A percentile compares a stretch with the other conserved stretches of the same genome.
phyloP scores from a whole-genome alignment of 2,888 invertebrate species.

The Latheticus oryzae region DNA sequence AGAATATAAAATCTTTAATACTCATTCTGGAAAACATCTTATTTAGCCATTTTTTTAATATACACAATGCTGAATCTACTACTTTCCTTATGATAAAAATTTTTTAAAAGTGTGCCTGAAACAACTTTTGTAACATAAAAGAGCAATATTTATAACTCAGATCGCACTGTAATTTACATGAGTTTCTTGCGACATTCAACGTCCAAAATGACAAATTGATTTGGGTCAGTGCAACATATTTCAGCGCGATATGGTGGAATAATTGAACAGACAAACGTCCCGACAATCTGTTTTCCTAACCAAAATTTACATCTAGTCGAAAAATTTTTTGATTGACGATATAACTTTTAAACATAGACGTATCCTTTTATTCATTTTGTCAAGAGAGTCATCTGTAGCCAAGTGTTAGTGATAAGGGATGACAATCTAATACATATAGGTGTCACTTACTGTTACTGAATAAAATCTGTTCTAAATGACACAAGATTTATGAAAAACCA shows the following conservation, averaged over 20 bases:
- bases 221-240: slow-evolving; percentile 1
- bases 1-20: too few relatives aligned
- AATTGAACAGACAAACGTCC: slow-evolving; percentile 20
- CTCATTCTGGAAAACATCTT: too few relatives aligned
- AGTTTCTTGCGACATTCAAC: too few relatives aligned
- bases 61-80: too few relatives aligned
- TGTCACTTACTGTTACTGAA: slow-evolving; percentile 10
- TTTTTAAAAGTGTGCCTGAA: too few relatives aligned
- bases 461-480: slow-evolving; percentile 5
- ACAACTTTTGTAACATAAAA: too few relatives aligned
- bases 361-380: slow-evolving; percentile 19
- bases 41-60: too few relatives aligned
- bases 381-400: slow-evolving; percentile 17
- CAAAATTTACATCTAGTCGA: slow-evolving; percentile 11
- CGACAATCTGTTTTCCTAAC: slow-evolving; percentile 12
- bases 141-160: too few relatives aligned
- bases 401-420: slow-evolving; percentile 20
- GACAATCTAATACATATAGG: slow-evolving; percentile 20
- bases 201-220: slow-evolving; percentile 17
- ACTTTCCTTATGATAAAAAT: too few relatives aligned
- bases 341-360: slow-evolving; percentile 27
- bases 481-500: too few relatives aligned
- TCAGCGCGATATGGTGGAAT: slow-evolving; percentile 5
- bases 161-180: too few relatives aligned
- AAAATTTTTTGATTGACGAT: slow-evolving; percentile 27